Conservation (phyloP, 2,888 invertebrate genomes). For the Ochlodes sylvanus region DNA sequence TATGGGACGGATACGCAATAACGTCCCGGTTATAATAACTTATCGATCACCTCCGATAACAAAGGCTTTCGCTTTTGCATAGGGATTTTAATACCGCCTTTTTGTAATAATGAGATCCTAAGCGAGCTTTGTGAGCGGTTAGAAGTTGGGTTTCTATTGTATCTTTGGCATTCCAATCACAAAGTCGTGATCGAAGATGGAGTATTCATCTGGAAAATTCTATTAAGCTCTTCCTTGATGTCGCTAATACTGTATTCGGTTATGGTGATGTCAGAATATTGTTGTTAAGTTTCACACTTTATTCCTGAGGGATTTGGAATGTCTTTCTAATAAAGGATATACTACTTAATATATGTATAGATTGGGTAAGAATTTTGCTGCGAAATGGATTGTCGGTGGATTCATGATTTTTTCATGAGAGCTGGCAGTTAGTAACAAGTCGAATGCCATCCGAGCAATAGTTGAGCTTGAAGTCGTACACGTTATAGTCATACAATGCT, state of each 20-base stretch:
- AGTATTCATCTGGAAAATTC: slow-evolving; percentile 37
- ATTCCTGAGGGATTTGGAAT: slow-evolving; percentile 2
- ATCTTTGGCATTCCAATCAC: slow-evolving; percentile 26
- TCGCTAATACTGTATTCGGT: slow-evolving; percentile 28
- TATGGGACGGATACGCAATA: slow-evolving; percentile 25
- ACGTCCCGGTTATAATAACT: slow-evolving; percentile 3
- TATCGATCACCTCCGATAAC: slow-evolving; percentile 24
- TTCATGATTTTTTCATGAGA: too few relatives aligned
- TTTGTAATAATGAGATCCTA: not conserved
- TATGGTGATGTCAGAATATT: slow-evolving; percentile 24
- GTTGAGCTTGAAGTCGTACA: too few relatives aligned
- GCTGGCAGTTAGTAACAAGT: too few relatives aligned
- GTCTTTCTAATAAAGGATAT: not conserved
- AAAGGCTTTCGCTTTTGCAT: slow-evolving; percentile 7
- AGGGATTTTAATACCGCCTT: slow-evolving; percentile 2
- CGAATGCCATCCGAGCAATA: too few relatives aligned
- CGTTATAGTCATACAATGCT: too few relatives aligned
- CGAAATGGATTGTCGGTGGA: too few relatives aligned
- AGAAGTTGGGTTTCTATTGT: slow-evolving; percentile 26
- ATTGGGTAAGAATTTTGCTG: too few relatives aligned
- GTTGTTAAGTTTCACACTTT: slow-evolving; percentile 17
- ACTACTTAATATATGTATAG: too few relatives aligned
- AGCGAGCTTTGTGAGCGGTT: not conserved
- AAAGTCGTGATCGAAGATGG: slow-evolving; percentile 33
- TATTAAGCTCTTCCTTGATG: slow-evolving; percentile 34